These are phyloP conservation scores for Neodon shergylaensis DNA, from an alignment of 2,113 vertebrate species.

Conservation along the genomic window DNA sequence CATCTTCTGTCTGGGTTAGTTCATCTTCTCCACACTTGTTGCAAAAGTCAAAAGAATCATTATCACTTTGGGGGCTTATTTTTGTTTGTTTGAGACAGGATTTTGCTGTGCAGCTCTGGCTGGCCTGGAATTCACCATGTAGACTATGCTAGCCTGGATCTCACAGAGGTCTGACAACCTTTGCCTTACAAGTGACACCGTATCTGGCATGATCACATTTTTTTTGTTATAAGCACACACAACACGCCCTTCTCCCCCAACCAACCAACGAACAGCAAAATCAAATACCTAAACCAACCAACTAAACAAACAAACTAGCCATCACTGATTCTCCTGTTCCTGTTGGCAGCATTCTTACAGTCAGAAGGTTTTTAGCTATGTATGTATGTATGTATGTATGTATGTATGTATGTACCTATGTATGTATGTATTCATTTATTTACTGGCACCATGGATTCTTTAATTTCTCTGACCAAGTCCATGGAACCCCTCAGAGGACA, in stretches of 20 bases:
- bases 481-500: not conserved
- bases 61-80: not conserved
- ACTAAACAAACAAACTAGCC: not conserved
- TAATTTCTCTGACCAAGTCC: not conserved
- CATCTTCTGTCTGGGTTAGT: not conserved
- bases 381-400: not conserved
- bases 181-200: not conserved
- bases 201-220: not conserved
- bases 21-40: not conserved
- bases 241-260: not conserved
- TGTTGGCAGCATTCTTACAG: not conserved
- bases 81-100: not conserved
- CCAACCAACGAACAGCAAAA: not conserved
- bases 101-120: not conserved
- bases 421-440: not conserved
- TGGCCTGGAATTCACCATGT: not conserved
- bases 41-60: constrained; percentile 10
- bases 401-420: too few species aligned
- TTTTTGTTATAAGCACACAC: not conserved
- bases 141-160: not conserved
- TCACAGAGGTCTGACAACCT: not conserved
- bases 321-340: not conserved
- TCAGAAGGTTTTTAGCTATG: not conserved
- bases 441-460: not conserved
- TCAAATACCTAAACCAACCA: not conserved